Percentiles rank a stretch among this genome's conserved stretches.
phyloP scores from a whole-genome alignment of 30 jellyfish, hydroid and myxozoan species.

The Morbakka virulenta region DNA sequence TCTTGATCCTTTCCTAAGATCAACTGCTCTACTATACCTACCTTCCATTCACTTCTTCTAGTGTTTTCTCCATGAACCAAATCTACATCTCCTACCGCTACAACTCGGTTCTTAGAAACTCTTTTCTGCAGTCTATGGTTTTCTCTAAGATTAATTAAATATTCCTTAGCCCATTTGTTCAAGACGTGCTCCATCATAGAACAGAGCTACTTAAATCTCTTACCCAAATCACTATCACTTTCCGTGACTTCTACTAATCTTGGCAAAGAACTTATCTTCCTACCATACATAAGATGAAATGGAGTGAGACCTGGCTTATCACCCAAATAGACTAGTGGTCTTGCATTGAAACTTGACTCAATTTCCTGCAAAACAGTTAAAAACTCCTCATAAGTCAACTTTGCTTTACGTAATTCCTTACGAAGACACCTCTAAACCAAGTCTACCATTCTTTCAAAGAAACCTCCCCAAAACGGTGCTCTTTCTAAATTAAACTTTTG shows the following conservation, averaged over 20 bases:
- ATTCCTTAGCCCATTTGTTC: conserved; percentile 48
- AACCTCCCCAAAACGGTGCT: conserved; percentile 54
- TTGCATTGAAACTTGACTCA: background rate
- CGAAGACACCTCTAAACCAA: conserved; percentile 23
- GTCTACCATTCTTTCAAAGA: conserved; percentile 23
- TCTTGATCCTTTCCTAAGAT: background rate
- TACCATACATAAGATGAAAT: background rate
- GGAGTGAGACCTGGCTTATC: background rate
- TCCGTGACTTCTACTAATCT: background rate
- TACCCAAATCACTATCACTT: background rate
- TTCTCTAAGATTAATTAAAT: conserved; percentile 37
- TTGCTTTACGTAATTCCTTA: background rate
- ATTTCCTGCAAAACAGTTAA: background rate
- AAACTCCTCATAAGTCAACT: background rate
- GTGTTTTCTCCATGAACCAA: background rate
- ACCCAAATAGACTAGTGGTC: conserved; percentile 11
- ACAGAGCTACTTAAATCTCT: background rate
- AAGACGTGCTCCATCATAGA: conserved; percentile 26
- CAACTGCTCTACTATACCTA: background rate
- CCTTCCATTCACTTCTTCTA: background rate
- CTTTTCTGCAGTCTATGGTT: background rate
- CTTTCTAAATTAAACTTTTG: conserved; percentile 23
- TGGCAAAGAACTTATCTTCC: background rate
- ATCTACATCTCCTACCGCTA: background rate
- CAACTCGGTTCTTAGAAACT: background rate